Base-by-base conservation (phyloP, 1,140 invertebrate genomes). In the Pseudomyrmex pallidus region DNA sequence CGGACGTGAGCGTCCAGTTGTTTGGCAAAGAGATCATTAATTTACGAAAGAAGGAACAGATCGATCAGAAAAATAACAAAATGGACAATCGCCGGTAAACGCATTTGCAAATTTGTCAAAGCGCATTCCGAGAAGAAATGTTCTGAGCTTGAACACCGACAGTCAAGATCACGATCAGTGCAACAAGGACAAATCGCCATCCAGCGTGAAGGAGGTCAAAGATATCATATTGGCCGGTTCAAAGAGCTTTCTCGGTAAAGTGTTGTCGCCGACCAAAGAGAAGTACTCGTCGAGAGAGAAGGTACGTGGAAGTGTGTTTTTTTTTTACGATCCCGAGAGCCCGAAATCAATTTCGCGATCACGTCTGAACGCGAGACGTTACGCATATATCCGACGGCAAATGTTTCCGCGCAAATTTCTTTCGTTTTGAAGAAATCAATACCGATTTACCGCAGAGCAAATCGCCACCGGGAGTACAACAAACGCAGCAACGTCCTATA, bases 201-300 rank as follows among this genome's bases (percentile, higher is more conserved):
- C 93, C 1, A 95, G 95, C 62, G 95, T 96, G 17, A 96, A 96
- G 87, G 96, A 97, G 91, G 96, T 97, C 1, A 96, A 97, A 85
- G 97, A 97, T 85, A 96, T 97, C 88, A 96, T 97, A 89, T 89
- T 97, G 15, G 95, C 96, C 2, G 96, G 96, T 84, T 97, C 97
- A 3, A 97, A 97, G 91, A 97, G 94, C 90, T 96, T 97, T 84
- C 93, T 98, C 73, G 97, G 96, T 35, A 97, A 97, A 94, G 96
- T 97, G 87, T 94, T 97, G 8, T 97, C 97, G 0, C 97, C 97
- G 0, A 95, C 96, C 0, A 96, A 96, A 93, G 96, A 97, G 90
- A 97, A 97, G 91, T 95, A 93, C 76, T 82, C 85, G 15, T 83
- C 88, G 0, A 92, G 92, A 78, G 94, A 94, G 86, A 94, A 94